Evolutionary conservation across 2,888 invertebrate genomes (phyloP), one percentile per base, ranked within the genome.

Genomic region (Catocala nupta): DNA sequence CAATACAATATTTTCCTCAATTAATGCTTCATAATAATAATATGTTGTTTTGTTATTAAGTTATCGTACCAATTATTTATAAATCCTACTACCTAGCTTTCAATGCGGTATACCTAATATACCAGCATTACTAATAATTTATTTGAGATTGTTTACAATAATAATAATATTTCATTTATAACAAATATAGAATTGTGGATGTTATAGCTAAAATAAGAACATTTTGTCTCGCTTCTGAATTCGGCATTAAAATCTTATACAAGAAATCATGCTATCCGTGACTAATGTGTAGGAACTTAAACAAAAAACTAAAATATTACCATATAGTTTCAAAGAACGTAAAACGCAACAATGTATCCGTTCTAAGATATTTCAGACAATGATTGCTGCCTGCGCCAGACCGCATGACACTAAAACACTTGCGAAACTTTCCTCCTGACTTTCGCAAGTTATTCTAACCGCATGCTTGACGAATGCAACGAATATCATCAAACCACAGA

Each of bases 381-480:
- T 75, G 77, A 77, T 77, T 72, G 74, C 66, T 73, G 64, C 66
- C 59, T 65, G 65, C 73, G 69, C 59, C 56, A 71, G 57, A 61
- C 53, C 53, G 65, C 62, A 65, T 60, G 70, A 73, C 81, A 81
- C 79, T 78, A 75, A 80, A 81, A 66, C 80, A 80, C 75, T 88
- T 87, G 77, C 85, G 78, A 86, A 86, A 89, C 77, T 81, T 81
- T 81, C 77, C 75, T 78, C 74, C 64, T 73, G 71, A 70, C 81
- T 88, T 85, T 87, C 83, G 84, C 79, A 89, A 88, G 81, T 68
- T 75, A 81, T 76, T 77, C 71, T 75, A 58, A 80, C 83, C 81
- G 81, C 83, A 80, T 73, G 74, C 76, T 68, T 68, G 55, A 55
- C 69, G 73, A 83, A 77, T 78, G 77, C 80, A 80, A 81, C 73